Evolutionary conservation across 2,113 vertebrate species (phyloP).

Genomic region (Lucifuga dentata): DNA sequence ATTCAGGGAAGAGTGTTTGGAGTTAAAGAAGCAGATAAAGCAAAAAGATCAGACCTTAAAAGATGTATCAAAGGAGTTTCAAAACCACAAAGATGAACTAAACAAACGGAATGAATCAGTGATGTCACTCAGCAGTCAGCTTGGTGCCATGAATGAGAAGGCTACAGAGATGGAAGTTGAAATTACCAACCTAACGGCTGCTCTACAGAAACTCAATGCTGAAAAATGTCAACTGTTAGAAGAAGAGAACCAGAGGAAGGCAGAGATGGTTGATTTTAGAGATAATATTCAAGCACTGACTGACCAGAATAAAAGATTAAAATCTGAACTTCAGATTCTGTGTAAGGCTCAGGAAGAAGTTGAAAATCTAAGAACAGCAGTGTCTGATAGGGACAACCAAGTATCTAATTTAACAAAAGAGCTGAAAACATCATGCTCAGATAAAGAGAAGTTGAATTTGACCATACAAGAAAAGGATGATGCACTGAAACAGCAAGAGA

Average conservation of each 20-base stretch:
- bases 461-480: constrained; percentile 75
- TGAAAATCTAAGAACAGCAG: constrained; percentile 66
- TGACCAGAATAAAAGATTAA: constrained; percentile 81
- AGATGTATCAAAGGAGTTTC: constrained; percentile 62
- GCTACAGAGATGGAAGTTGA: constrained; percentile 75
- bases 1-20: constrained; percentile 68
- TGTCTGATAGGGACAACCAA: constrained; percentile 69
- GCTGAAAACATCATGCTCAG: constrained; percentile 64
- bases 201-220: constrained; percentile 63
- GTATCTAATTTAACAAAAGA: constrained; percentile 77
- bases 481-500: constrained; percentile 77
- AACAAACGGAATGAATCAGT: constrained; percentile 75
- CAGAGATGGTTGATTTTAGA: constrained; percentile 70
- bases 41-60: constrained; percentile 74
- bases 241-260: constrained; percentile 64
- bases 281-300: constrained; percentile 73
- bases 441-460: constrained; percentile 73
- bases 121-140: constrained; percentile 71
- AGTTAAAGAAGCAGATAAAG: constrained; percentile 69
- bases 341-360: constrained; percentile 75
- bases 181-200: constrained; percentile 61
- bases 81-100: constrained; percentile 76
- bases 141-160: constrained; percentile 76
- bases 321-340: constrained; percentile 78
- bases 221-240: constrained; percentile 76